phyloP scores from a whole-genome alignment of 2,113 vertebrate species.

The Toxotes jaculatrix region DNA sequence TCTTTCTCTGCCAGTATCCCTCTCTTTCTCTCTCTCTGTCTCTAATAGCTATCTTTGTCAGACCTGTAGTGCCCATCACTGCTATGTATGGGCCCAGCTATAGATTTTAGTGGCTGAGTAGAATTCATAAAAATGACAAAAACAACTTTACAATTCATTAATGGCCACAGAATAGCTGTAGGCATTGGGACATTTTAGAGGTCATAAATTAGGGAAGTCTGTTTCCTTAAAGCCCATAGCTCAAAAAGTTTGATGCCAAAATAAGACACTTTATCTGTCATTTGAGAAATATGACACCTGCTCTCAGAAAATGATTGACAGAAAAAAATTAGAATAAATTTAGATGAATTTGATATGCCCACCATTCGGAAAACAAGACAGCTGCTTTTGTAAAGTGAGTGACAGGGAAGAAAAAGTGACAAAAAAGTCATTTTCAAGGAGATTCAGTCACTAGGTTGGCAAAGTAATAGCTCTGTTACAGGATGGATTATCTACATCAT shows the following conservation, averaged over 20 bases:
- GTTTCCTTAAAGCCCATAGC: conserved; percentile 21
- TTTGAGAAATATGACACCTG: conserved; percentile 41
- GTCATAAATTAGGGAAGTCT: conserved; percentile 38
- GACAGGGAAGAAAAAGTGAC: background rate
- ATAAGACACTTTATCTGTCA: conserved; percentile 7
- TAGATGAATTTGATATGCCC: conserved; percentile 39
- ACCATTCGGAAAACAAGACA: conserved; percentile 30
- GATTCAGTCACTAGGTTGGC: background rate
- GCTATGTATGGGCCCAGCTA: background rate
- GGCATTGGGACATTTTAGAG: conserved; percentile 26
- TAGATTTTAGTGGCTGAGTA: conserved; percentile 9
- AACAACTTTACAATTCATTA: conserved; percentile 54
- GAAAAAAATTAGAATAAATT: conserved; percentile 33
- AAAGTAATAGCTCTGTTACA: background rate
- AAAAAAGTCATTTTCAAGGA: conserved; percentile 27
- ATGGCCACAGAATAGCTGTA: conserved; percentile 24
- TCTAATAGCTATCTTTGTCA: conserved; percentile 57
- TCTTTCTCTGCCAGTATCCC: conserved; percentile 19
- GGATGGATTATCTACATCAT: background rate
- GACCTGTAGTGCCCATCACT: conserved; percentile 43
- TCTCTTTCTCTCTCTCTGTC: conserved; percentile 8
- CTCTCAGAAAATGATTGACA: conserved; percentile 50
- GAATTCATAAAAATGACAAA: conserved; percentile 39
- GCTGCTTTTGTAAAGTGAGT: conserved; percentile 26
- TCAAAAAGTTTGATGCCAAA: conserved; percentile 42